phyloP scores from a whole-genome alignment of 2,113 vertebrate species.

The Entomyzon cyanotis region DNA sequence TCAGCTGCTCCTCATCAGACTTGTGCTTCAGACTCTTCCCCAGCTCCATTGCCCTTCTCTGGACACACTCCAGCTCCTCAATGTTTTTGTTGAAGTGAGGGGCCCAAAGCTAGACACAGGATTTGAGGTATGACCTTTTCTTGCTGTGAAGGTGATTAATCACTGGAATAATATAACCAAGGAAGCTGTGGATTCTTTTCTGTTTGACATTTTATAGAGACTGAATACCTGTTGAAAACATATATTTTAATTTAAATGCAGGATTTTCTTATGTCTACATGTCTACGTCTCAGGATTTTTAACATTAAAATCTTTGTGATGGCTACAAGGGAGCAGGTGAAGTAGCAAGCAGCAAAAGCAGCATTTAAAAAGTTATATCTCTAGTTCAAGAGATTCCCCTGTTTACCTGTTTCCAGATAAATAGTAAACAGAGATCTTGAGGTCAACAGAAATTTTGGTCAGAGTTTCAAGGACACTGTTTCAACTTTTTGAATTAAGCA shows the following conservation, averaged over 20 bases:
- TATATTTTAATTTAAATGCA: neutral
- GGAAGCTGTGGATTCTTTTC: neutral
- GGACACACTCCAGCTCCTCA: neutral
- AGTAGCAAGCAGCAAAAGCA: neutral
- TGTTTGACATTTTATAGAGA: neutral
- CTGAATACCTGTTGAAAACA: neutral
- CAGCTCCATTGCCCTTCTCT: neutral
- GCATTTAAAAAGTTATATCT: neutral
- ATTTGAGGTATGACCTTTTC: neutral
- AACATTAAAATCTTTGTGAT: neutral
- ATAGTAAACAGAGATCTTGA: neutral
- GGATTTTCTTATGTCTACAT: neutral
- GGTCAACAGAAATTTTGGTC: neutral
- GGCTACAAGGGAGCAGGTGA: neutral
- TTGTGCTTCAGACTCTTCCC: neutral
- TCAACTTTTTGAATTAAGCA: neutral
- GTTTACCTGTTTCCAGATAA: neutral
- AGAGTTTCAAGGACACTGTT: accelerated
- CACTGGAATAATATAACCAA: neutral
- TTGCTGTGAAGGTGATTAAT: neutral
- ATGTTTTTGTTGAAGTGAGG: neutral
- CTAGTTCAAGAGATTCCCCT: neutral
- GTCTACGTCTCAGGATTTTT: neutral
- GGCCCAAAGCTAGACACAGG: neutral
- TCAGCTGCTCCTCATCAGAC: neutral